These are phyloP conservation scores for Sympetrum striolatum DNA, from an alignment of 2,888 invertebrate species.

Conservation along the genomic window DNA sequence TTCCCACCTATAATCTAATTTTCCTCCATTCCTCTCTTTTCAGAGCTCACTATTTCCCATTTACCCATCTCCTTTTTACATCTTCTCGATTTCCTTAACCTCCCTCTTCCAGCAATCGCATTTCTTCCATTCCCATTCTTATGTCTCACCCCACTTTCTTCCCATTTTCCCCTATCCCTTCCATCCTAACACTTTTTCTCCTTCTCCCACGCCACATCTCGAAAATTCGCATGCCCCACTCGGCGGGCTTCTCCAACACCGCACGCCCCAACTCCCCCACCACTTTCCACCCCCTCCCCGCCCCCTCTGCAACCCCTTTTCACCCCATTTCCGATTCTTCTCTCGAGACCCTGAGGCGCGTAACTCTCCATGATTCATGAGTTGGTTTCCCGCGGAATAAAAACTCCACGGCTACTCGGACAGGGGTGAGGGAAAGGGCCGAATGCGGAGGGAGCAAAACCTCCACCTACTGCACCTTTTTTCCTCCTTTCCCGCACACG, in stretches of 20 bases:
- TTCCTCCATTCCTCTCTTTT: neutral
- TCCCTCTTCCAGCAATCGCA: neutral
- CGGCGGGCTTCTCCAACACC: neutral
- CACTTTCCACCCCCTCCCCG: neutral
- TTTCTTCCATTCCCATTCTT: neutral
- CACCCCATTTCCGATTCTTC: constrained; percentile 43
- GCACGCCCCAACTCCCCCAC: neutral
- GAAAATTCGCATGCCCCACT: neutral
- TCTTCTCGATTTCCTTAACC: neutral
- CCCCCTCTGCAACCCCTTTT: constrained; percentile 3
- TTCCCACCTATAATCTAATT: neutral
- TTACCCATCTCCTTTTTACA: neutral
- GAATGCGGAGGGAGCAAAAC: neutral
- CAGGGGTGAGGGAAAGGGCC: neutral
- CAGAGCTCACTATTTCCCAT: neutral
- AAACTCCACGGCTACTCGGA: neutral
- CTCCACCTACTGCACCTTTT: neutral
- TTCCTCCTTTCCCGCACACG: neutral
- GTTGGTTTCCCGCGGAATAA: constrained; percentile 30
- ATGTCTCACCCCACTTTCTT: neutral
- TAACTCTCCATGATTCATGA: constrained; percentile 42
- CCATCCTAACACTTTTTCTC: neutral
- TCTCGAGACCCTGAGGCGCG: constrained; percentile 35
- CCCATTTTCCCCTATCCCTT: neutral
- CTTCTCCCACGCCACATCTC: neutral